A percentile compares a stretch with the other conserved stretches of the same genome.
These are phyloP conservation scores for Clarias pachynema DNA, from an alignment of 2,797 vertebrate genomes.

Conservation along the genomic window DNA sequence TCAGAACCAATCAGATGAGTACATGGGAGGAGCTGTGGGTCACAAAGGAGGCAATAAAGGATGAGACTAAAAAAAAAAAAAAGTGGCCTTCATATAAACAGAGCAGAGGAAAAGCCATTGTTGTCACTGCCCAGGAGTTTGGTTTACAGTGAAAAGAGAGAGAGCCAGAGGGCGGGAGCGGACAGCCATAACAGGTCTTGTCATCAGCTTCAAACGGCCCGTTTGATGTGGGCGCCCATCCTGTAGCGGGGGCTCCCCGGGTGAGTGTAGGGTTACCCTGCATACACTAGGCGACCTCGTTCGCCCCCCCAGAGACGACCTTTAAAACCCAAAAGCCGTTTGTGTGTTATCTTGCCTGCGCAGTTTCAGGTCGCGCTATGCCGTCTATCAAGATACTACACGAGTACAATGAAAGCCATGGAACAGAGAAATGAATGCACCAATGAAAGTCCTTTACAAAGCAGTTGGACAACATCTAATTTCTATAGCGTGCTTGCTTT, in stretches of 20 bases:
- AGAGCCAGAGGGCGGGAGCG: slow-evolving; percentile 58
- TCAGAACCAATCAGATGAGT: slow-evolving; percentile 38
- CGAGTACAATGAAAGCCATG: slow-evolving; percentile 31
- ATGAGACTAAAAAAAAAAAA: slow-evolving; percentile 54
- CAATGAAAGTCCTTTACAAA: slow-evolving; percentile 36
- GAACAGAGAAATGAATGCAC: slow-evolving; percentile 22
- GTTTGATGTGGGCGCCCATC: slow-evolving; percentile 73
- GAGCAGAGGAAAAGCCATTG: slow-evolving; percentile 67
- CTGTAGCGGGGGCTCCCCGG: slow-evolving; percentile 57
- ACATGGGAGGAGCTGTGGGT: slow-evolving; percentile 36
- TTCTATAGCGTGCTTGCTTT: slow-evolving; percentile 26
- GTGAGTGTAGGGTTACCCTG: slow-evolving; percentile 72
- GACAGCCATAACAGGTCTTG: slow-evolving; percentile 69
- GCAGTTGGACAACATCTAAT: slow-evolving; percentile 28
- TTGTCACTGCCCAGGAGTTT: slow-evolving; percentile 66
- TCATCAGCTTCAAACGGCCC: slow-evolving; percentile 75
- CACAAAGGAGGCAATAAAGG: slow-evolving; percentile 57
- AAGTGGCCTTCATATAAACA: slow-evolving; percentile 56
- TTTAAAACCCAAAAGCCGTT: slow-evolving; percentile 52
- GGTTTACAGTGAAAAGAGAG: slow-evolving; percentile 65
- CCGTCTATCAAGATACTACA: slow-evolving; percentile 48
- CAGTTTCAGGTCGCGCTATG: slow-evolving; percentile 57
- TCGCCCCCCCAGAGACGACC: slow-evolving; percentile 50
- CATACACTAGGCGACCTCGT: slow-evolving; percentile 60
- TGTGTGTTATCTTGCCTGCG: slow-evolving; percentile 56